phyloP scores from a whole-genome alignment of 2,797 vertebrate species.

The Xenopus petersii region DNA sequence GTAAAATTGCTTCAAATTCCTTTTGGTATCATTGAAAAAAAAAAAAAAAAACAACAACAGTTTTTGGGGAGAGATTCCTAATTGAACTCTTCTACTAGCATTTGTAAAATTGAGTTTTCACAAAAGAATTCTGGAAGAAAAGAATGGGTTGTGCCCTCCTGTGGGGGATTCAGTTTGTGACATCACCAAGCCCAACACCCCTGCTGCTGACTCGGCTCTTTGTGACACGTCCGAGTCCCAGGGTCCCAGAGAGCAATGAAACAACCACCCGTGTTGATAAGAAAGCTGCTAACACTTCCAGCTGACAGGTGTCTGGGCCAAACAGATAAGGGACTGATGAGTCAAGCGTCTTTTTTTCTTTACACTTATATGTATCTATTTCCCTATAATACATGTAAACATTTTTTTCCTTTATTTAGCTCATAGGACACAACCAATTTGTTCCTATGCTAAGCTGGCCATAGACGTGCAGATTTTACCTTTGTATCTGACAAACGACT shows the following conservation, averaged over 20 bases:
- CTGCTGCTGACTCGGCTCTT: background rate
- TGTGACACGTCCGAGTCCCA: constrained; percentile 24
- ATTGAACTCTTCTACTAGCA: no score
- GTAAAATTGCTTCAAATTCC: no score
- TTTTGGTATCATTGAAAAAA: no score
- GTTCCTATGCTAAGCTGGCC: no score
- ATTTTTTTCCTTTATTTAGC: no score
- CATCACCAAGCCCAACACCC: constrained; percentile 8
- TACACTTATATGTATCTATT: background rate
- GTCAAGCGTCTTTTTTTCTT: background rate
- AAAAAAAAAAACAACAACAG: no score
- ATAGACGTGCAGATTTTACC: no score
- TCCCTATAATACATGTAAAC: background rate
- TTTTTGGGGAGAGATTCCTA: no score
- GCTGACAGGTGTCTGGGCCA: background rate
- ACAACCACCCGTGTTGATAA: constrained; percentile 12
- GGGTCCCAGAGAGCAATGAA: constrained; percentile 27
- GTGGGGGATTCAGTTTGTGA: background rate
- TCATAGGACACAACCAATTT: no score
- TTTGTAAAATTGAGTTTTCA: no score
- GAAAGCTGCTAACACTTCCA: constrained; percentile 10
- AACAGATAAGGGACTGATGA: background rate
- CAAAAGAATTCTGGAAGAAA: background rate
- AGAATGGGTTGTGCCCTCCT: constrained; percentile 11
- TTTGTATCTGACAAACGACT: no score